Conservation (phyloP, 35 echinoderm and acorn worm genomes). For the Heliocidaris tuberculata region DNA sequence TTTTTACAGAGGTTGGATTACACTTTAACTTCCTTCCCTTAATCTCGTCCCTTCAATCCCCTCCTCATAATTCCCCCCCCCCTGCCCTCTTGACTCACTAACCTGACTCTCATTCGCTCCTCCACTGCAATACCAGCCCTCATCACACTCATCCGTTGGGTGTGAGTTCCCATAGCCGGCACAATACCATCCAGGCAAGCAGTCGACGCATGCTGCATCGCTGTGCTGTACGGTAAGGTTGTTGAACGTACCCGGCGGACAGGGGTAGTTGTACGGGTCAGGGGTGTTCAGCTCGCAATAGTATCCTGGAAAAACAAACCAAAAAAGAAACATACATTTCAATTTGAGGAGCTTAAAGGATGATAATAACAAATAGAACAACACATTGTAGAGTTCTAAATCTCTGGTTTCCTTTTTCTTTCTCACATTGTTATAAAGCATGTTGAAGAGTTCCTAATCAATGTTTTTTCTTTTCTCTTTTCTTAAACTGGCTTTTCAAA, state of each 20-base stretch:
- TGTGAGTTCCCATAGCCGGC: conserved; percentile 66
- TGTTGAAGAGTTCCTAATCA: too few species aligned
- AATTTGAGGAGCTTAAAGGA: too few species aligned
- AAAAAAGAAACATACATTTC: neutral
- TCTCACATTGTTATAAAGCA: too few species aligned
- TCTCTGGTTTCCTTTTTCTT: too few species aligned
- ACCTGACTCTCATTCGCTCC: conserved; percentile 84
- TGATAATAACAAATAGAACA: too few species aligned
- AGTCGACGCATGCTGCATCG: conserved; percentile 60
- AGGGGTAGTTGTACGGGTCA: conserved; percentile 77
- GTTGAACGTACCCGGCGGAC: conserved; percentile 87
- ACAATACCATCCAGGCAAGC: conserved; percentile 85
- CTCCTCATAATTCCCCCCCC: too few species aligned
- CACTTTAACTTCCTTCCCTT: too few species aligned
- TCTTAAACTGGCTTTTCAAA: too few species aligned
- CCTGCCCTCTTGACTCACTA: neutral
- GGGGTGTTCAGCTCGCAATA: conserved; percentile 90
- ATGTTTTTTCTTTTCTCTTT: too few species aligned
- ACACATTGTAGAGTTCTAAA: too few species aligned
- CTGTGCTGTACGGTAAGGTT: conserved; percentile 70
- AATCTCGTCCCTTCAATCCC: too few species aligned
- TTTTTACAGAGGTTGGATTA: too few species aligned
- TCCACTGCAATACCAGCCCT: conserved; percentile 91
- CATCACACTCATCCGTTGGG: conserved; percentile 81
- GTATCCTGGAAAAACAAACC: conserved; percentile 57